A percentile compares a stretch with the other conserved stretches of the same genome.
These are phyloP conservation scores for Gryon sp. DNA, from an alignment of 1,140 invertebrate species.

Conservation along the genomic window DNA sequence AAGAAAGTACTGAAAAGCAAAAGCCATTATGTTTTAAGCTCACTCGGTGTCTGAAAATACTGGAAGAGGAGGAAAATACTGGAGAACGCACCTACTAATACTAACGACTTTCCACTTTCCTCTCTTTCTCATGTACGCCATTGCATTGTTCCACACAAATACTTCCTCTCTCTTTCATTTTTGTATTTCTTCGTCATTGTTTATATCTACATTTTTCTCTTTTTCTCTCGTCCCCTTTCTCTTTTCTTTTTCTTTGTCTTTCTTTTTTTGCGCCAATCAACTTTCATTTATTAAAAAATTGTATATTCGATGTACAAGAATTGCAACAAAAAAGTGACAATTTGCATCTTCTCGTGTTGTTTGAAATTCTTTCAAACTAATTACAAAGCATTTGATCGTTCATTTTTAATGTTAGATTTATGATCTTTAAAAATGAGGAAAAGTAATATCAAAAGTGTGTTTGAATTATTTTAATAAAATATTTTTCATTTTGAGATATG, in stretches of 20 bases:
- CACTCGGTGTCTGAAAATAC: slow-evolving; percentile 68
- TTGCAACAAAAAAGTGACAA: too few species aligned
- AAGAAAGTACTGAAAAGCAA: slow-evolving; percentile 77
- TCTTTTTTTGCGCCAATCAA: too few species aligned
- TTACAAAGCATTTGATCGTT: too few species aligned
- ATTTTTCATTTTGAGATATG: too few species aligned
- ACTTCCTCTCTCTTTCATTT: slow-evolving; percentile 61
- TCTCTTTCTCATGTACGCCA: slow-evolving; percentile 45
- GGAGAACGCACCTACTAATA: slow-evolving; percentile 71
- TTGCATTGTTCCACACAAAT: slow-evolving; percentile 78
- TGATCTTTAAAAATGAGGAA: too few species aligned
- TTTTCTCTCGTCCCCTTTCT: slow-evolving; percentile 39
- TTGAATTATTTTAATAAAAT: too few species aligned
- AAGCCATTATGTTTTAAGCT: slow-evolving; percentile 76
- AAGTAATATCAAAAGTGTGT: too few species aligned
- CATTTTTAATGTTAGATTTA: too few species aligned
- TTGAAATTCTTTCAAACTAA: too few species aligned
- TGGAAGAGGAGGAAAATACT: slow-evolving; percentile 66
- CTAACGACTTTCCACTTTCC: slow-evolving; percentile 47
- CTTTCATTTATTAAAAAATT: slow-evolving; percentile 41
- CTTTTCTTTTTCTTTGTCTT: too few species aligned
- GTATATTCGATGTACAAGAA: slow-evolving; percentile 57
- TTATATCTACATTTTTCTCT: slow-evolving; percentile 40
- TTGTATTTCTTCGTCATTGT: slow-evolving; percentile 46
- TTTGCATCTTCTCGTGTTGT: too few species aligned